phyloP scores from a whole-genome alignment of 92 coral and sea anemone genomes.

The Virgularia gustaviana region DNA sequence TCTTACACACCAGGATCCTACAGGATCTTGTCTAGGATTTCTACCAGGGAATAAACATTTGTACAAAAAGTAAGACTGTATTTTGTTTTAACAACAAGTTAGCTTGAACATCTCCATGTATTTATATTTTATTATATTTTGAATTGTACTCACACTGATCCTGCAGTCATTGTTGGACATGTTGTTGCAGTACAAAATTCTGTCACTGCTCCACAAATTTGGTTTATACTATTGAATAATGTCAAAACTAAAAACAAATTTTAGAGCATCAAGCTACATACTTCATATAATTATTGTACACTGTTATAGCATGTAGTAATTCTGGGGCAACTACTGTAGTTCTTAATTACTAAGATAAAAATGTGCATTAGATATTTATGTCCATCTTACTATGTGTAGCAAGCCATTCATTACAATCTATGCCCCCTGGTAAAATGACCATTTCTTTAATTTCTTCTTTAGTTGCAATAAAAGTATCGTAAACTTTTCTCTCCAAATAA shows the following conservation, averaged over 20 bases:
- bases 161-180: constrained; percentile 94
- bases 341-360: background rate
- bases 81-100: background rate
- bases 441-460: constrained; percentile 68
- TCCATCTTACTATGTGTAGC: constrained; percentile 95
- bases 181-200: constrained; percentile 76
- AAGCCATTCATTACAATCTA: constrained; percentile 91
- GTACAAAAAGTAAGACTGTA: background rate
- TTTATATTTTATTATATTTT: too few species aligned
- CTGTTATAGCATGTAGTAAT: too few species aligned
- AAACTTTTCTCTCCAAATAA: constrained; percentile 73
- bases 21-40: too few species aligned
- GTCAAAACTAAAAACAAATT: constrained; percentile 59
- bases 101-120: background rate
- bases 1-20: too few species aligned
- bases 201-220: constrained; percentile 82
- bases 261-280: too few species aligned
- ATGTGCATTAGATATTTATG: too few species aligned
- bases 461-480: constrained; percentile 59
- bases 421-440: constrained; percentile 69
- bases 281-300: background rate
- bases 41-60: background rate
- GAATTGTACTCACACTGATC: constrained; percentile 71
- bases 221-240: constrained; percentile 85
- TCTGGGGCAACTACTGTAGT: background rate